Evolutionary conservation across 2,113 vertebrate species (phyloP).

Genomic region (Halichoerus grypus): DNA sequence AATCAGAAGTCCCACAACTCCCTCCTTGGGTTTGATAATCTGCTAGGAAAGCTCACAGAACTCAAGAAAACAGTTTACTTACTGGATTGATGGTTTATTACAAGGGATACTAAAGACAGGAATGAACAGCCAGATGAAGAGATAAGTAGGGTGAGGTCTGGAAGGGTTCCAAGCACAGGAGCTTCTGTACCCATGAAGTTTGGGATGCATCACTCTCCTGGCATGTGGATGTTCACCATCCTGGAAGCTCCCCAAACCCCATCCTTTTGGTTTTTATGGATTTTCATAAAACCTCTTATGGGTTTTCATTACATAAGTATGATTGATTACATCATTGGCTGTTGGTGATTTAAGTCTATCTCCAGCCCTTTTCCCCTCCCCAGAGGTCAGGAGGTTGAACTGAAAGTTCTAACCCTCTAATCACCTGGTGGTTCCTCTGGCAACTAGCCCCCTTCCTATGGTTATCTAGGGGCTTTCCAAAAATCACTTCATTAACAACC

Average conservation of each 20-base stretch:
- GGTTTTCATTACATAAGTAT: background rate
- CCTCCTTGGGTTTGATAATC: background rate
- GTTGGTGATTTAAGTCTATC: background rate
- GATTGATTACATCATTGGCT: background rate
- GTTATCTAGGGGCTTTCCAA: background rate
- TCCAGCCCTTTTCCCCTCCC: background rate
- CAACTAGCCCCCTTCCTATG: background rate
- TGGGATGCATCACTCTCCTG: background rate
- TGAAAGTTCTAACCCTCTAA: background rate
- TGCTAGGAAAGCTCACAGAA: background rate
- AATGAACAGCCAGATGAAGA: background rate
- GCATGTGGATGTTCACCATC: background rate
- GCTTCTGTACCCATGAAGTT: background rate
- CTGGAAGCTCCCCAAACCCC: background rate
- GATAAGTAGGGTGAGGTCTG: background rate
- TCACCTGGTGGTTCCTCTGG: background rate
- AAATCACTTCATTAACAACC: background rate
- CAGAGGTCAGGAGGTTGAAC: background rate
- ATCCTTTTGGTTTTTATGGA: background rate
- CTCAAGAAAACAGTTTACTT: background rate
- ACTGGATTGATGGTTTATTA: background rate
- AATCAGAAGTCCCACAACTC: background rate
- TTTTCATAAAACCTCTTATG: background rate
- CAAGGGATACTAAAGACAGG: background rate
- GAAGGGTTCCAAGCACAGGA: background rate